Percentiles rank a stretch among this genome's conserved stretches.
These are phyloP conservation scores for Macrosoma leucophasiata DNA, from an alignment of 2,888 invertebrate genomes.

Conservation along the genomic window DNA sequence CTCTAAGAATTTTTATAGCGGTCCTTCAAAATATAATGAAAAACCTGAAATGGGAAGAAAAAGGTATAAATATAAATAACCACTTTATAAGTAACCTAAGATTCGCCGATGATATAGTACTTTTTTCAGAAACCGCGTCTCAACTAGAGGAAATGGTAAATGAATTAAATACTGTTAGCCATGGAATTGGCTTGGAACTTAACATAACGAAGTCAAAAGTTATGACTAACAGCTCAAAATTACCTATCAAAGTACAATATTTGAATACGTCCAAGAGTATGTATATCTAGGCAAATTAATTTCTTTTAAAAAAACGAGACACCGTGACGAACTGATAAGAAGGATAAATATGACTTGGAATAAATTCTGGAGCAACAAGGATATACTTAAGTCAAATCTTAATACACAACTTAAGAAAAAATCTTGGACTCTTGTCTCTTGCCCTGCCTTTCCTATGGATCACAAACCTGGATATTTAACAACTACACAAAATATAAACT, in stretches of 20 bases:
- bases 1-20: too few relatives aligned
- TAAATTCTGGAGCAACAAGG: background rate
- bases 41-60: too few relatives aligned
- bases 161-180: background rate
- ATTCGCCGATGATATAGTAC: constrained; percentile 1
- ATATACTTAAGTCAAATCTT: too few relatives aligned
- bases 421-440: too few relatives aligned
- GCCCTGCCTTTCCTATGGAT: too few relatives aligned
- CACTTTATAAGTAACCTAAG: too few relatives aligned
- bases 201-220: background rate
- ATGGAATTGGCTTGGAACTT: background rate
- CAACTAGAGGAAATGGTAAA: background rate
- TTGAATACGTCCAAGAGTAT: background rate
- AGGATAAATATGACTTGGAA: background rate
- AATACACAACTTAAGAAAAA: too few relatives aligned
- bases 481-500: too few relatives aligned
- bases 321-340: too few relatives aligned
- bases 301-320: background rate
- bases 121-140: background rate
- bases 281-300: background rate
- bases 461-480: too few relatives aligned
- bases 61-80: too few relatives aligned
- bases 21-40: too few relatives aligned
- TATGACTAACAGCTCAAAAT: background rate
- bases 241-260: background rate